A percentile compares a stretch with the other conserved stretches of the same genome.
phyloP scores from a whole-genome alignment of 1,140 invertebrate genomes.

The Brachionus asplanchnoidis region DNA sequence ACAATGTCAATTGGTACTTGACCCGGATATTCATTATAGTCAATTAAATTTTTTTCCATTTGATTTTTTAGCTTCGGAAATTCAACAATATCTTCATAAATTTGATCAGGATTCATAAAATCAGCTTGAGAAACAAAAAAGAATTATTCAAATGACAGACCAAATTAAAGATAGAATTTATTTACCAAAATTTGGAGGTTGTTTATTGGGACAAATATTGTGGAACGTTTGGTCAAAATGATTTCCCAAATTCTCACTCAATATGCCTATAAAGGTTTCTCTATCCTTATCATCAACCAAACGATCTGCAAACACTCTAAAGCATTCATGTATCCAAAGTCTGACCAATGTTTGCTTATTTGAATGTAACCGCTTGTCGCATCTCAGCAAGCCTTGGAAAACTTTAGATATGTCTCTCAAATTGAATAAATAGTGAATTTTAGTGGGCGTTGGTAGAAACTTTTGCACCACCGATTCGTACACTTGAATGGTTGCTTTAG shows the following conservation, averaged over 20 bases:
- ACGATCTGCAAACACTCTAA: constrained; percentile 73
- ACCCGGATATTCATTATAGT: constrained; percentile 72
- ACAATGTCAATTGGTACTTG: constrained; percentile 72
- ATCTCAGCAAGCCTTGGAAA: constrained; percentile 69
- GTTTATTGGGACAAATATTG: constrained; percentile 70
- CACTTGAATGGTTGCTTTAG: constrained; percentile 67
- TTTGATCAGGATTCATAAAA: constrained; percentile 69
- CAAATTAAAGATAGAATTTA: constrained; percentile 46
- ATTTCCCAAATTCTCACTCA: constrained; percentile 68
- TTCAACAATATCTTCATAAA: constrained; percentile 72
- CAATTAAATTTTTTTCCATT: constrained; percentile 67
- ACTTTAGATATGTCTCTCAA: constrained; percentile 76
- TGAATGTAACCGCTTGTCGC: constrained; percentile 69
- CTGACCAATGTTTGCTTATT: constrained; percentile 66
- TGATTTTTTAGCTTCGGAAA: constrained; percentile 62
- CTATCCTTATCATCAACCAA: constrained; percentile 72
- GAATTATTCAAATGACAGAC: not conserved
- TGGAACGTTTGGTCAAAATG: constrained; percentile 73
- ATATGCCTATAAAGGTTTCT: constrained; percentile 67
- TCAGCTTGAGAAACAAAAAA: constrained; percentile 55
- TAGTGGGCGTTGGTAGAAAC: constrained; percentile 75
- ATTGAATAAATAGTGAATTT: constrained; percentile 83
- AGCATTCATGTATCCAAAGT: constrained; percentile 77
- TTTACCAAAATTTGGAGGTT: constrained; percentile 68
- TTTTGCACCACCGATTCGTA: constrained; percentile 67